A percentile compares a stretch with the other conserved stretches of the same genome.
phyloP scores from a whole-genome alignment of 2,113 vertebrate species.

The Channa maculata region DNA sequence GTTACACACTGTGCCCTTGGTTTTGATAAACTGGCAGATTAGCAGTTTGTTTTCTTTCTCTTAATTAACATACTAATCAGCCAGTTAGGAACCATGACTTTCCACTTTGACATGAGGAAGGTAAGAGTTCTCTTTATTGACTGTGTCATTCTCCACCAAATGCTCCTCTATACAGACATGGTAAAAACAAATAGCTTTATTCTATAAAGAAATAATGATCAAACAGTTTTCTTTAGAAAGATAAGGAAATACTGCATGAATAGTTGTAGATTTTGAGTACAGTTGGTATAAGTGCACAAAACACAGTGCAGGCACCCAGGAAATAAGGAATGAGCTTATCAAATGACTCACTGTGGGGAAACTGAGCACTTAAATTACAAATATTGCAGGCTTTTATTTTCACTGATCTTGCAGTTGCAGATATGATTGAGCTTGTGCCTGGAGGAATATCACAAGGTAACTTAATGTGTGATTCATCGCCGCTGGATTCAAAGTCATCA shows the following conservation, averaged over 20 bases:
- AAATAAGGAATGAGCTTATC: too few species aligned
- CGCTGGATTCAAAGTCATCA: slow-evolving; percentile 14
- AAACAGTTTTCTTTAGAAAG: too few species aligned
- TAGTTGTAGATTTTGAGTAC: too few species aligned
- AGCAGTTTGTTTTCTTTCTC: slow-evolving; percentile 27
- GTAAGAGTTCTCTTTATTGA: not conserved
- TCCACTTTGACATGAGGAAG: slow-evolving; percentile 19
- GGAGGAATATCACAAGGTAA: slow-evolving; percentile 21
- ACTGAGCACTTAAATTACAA: not conserved
- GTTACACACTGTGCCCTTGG: slow-evolving; percentile 41
- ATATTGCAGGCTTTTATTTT: slow-evolving; percentile 14
- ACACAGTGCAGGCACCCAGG: too few species aligned
- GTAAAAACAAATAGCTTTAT: too few species aligned
- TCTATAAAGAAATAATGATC: too few species aligned
- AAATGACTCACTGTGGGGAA: slow-evolving; percentile 4
- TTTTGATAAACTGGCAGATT: slow-evolving; percentile 59
- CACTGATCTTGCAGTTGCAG: not conserved
- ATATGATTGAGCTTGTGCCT: slow-evolving; percentile 18
- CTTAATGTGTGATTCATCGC: slow-evolving; percentile 39
- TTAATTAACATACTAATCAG: slow-evolving; percentile 42
- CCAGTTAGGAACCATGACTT: slow-evolving; percentile 42
- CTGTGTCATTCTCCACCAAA: too few species aligned
- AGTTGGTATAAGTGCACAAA: too few species aligned
- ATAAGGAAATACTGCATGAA: too few species aligned
- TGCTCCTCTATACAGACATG: too few species aligned